Base-by-base conservation (phyloP, 2,113 vertebrate genomes). In the Actinemys pallida region DNA sequence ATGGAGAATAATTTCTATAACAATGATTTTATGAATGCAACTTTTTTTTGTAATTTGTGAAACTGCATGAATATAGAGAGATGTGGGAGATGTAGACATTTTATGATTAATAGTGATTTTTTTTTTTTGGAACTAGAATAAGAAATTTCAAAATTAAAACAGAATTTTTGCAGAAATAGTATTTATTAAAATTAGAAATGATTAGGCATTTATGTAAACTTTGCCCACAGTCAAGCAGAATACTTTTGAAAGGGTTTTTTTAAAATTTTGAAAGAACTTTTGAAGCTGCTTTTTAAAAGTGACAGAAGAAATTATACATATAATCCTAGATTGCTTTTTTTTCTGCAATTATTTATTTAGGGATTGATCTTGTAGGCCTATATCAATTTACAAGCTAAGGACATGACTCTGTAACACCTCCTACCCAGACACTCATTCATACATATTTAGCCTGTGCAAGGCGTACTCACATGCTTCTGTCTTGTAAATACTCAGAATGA, bases 291-390 rank as follows among this genome's bases (percentile, higher is more conserved):
- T 76, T 78, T 86, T 45, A 45, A 86, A 84, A 93, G 4, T 10
- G 22, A 27, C 78, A 16, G 17, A 90, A 85, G n/a, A 69, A 87
- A 25, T 81, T 6, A 7, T 13, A 8, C 52, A 16, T 16, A n/a
- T n/a, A 69, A n/a, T 20, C 84, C 20, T 78, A n/a, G 56, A 72
- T 83, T 84, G 35, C 45, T 92, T 76, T 83, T 17, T 90, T 35
- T 83, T 39, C 65, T 65, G 1, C 35, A 81, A 27, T 0, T 50
- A 53, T 39, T 75, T 84, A 69, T 95, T 82, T 42, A 89, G 93
- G 72, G 78, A 81, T 86, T 42, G 47, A 59, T 92, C 47, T 92
- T 47, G 25, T 81, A 93, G 75, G 50, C 90, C 94, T 96, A 9
- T 91, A 83, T 94, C 90, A 92, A 81, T 50, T 78, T 90, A 42